Base-by-base conservation (phyloP, 2,888 invertebrate species). In the Slavum lentiscoides region DNA sequence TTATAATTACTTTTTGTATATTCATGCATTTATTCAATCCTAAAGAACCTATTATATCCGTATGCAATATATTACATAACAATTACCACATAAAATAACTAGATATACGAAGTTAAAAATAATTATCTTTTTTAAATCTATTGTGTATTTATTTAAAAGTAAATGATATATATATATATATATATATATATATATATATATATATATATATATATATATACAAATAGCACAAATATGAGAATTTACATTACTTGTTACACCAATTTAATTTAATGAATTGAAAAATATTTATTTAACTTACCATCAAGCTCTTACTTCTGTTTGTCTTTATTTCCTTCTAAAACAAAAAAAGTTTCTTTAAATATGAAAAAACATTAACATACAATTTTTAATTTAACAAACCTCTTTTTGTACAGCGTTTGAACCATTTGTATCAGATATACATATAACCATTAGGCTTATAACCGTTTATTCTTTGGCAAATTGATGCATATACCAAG, bases 381-480 rank as follows among this genome's bases (percentile, higher is more conserved):
- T 66, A 59, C 21, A n/a, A 23, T 49, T 19, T 70, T 55, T 72
- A 43, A 23, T 49, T 19, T 70, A 64, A 80, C 64, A 21, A 37
- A 72, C 80, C 58, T 80, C 49, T 80, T 80, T 72, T 72, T 72
- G 80, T 72, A 80, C 39, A 64, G 55, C 30, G n/a, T 64, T 80
- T 72, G 80, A 80, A 80, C 43, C 80, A 80, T 72, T 72, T 72
- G 72, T 80, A 72, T 80, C 17, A 80, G 64, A 80, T 80, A 70
- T 64, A 72, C 72, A 80, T 80, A 72, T 80, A 62, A 80, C 72
- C 80, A 80, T 80, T 64, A 72, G 72, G 72, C 72, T 72, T 72
- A 80, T 55, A 64, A 80, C 72, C 13, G 72, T 80, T 80, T 80
- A 80, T 72, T 80, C 80, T 80, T 80, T 72, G 72, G 80, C 70